phyloP scores from a whole-genome alignment of 1,140 invertebrate species.

The Galendromus occidentalis region DNA sequence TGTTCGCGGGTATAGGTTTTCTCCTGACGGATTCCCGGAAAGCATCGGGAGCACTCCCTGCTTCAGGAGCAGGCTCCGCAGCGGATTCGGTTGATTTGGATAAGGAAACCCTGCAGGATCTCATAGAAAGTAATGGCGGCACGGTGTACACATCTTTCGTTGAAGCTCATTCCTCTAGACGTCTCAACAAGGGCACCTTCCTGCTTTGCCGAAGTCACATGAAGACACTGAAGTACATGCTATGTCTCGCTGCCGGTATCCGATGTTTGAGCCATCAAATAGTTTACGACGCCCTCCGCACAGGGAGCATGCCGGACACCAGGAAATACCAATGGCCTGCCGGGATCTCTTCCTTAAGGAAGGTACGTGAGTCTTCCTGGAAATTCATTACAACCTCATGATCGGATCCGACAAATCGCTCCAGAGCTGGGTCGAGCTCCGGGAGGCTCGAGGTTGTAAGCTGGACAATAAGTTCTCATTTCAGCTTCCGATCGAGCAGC shows the following conservation, averaged over 20 bases:
- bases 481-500: neutral
- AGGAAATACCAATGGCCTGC: neutral
- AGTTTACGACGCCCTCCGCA: neutral
- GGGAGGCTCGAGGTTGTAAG: too few relatives aligned
- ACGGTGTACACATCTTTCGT: neutral
- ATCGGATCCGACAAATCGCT: too few relatives aligned
- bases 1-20: neutral
- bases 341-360: neutral
- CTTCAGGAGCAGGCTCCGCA: too few relatives aligned
- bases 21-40: neutral
- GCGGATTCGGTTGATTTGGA: neutral
- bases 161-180: neutral
- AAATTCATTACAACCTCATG: neutral
- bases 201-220: neutral
- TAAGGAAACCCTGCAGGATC: neutral
- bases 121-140: neutral
- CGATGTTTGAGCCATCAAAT: neutral
- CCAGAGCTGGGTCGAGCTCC: too few relatives aligned
- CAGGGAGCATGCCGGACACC: neutral
- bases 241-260: neutral
- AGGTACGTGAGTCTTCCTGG: neutral
- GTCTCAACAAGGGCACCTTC: neutral
- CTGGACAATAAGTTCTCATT: too few relatives aligned
- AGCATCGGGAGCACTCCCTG: neutral
- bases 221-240: neutral